Percentiles rank a stretch among this genome's conserved stretches.
These are phyloP conservation scores for Hypomecis punctinalis DNA, from an alignment of 2,888 invertebrate genomes.

Conservation along the genomic window DNA sequence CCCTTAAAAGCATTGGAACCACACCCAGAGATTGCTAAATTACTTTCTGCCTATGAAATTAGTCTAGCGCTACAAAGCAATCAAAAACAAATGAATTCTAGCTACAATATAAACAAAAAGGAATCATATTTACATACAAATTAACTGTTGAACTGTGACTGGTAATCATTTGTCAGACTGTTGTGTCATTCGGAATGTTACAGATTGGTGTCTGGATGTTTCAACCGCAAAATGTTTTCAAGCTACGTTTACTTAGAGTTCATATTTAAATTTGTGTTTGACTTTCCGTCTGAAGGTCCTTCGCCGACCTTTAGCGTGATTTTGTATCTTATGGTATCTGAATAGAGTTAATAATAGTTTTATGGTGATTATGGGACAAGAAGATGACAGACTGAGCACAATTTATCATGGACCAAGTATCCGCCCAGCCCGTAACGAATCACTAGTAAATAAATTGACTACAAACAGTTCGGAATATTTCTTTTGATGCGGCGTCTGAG, in stretches of 20 bases:
- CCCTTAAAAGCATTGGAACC: constrained; percentile 39
- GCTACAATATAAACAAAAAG: constrained; percentile 52
- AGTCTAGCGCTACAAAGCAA: constrained; percentile 34
- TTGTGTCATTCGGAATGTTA: constrained; percentile 75
- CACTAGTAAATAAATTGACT: constrained; percentile 83
- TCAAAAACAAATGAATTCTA: constrained; percentile 48
- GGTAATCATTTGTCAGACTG: constrained; percentile 79
- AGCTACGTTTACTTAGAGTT: constrained; percentile 53
- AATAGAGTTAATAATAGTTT: constrained; percentile 52
- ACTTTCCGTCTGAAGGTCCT: constrained; percentile 22
- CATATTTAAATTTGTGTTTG: constrained; percentile 50
- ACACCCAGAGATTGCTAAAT: constrained; percentile 30
- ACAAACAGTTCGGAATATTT: constrained; percentile 76
- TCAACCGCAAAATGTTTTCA: constrained; percentile 55
- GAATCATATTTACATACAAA: constrained; percentile 77
- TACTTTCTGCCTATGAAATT: constrained; percentile 19
- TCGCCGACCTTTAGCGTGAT: constrained; percentile 33
- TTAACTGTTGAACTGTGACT: constrained; percentile 78
- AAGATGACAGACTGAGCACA: constrained; percentile 74
- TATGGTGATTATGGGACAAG: constrained; percentile 44
- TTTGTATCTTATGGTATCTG: constrained; percentile 45
- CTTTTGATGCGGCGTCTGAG: constrained; percentile 65
- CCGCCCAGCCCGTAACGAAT: constrained; percentile 82
- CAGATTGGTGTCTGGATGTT: constrained; percentile 46
- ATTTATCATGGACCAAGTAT: constrained; percentile 83